Conservation (phyloP, 2,113 vertebrate species). For the Corydoras sp. region DNA sequence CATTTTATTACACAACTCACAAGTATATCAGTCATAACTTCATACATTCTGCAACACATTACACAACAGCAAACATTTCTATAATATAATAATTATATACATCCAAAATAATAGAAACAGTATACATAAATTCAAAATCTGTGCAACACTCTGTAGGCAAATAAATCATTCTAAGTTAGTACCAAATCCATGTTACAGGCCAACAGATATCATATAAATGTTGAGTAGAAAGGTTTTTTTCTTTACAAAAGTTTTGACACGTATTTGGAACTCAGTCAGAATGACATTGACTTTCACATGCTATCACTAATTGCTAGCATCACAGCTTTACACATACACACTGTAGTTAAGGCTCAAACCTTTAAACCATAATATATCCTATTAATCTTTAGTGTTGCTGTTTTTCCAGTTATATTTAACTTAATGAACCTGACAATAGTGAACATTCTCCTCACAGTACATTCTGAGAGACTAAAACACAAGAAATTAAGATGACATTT, state of each 20-base stretch:
- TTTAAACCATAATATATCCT: background rate
- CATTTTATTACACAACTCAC: background rate
- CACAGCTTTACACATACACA: background rate
- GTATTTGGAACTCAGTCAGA: background rate
- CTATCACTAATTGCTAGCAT: background rate
- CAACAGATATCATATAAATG: too few relatives aligned
- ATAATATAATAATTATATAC: background rate
- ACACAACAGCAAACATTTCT: background rate
- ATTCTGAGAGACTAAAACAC: background rate
- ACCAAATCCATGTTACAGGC: conserved; percentile 22
- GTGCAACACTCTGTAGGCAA: background rate
- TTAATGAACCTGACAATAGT: background rate
- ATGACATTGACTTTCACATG: background rate
- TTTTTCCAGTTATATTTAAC: background rate
- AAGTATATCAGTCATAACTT: background rate
- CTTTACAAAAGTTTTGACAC: too few relatives aligned
- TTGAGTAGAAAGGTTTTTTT: too few relatives aligned
- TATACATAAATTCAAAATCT: conserved; percentile 6
- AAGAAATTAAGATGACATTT: background rate
- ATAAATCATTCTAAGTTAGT: conserved; percentile 10
- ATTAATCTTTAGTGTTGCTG: background rate
- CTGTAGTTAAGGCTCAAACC: conserved; percentile 9
- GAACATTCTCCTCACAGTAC: background rate
- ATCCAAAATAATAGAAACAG: background rate
- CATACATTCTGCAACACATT: conserved; percentile 14